Conservation (phyloP, 2,113 vertebrate genomes). For the Himantopus leucocephalus region DNA sequence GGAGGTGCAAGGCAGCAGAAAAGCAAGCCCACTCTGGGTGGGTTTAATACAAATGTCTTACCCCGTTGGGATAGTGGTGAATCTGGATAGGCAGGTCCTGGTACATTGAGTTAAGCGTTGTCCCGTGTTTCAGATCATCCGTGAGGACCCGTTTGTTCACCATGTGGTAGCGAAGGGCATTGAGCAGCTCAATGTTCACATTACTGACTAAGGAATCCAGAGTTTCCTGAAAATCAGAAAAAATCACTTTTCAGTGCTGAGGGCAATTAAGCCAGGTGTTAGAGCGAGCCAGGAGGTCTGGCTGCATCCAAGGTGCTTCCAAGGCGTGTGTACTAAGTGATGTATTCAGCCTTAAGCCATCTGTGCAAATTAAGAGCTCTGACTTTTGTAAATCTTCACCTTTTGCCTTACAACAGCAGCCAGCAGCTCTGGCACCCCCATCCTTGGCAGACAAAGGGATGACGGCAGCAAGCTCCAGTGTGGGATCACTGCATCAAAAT, state of each 20-base stretch:
- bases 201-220: slow-evolving; percentile 96
- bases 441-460: neutral
- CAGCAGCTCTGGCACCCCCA: neutral
- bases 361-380: neutral
- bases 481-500: neutral
- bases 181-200: slow-evolving; percentile 96
- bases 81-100: slow-evolving; percentile 91
- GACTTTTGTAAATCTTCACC: neutral
- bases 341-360: neutral
- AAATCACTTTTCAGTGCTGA: neutral
- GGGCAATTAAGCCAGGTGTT: neutral
- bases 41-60: slow-evolving; percentile 54
- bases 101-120: slow-evolving; percentile 90
- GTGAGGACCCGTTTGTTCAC: slow-evolving; percentile 89
- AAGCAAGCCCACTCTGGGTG: neutral
- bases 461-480: neutral
- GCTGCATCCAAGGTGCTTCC: neutral
- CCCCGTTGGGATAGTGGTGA: slow-evolving; percentile 95
- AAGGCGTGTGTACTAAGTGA: neutral
- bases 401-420: neutral
- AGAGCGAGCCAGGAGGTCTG: neutral
- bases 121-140: slow-evolving; percentile 88
- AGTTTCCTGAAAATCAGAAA: slow-evolving; percentile 83
- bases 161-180: slow-evolving; percentile 98
- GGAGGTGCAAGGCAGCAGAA: neutral